These are phyloP conservation scores for Brachionus plicatilis DNA, from an alignment of 1,140 invertebrate genomes.

Conservation along the genomic window DNA sequence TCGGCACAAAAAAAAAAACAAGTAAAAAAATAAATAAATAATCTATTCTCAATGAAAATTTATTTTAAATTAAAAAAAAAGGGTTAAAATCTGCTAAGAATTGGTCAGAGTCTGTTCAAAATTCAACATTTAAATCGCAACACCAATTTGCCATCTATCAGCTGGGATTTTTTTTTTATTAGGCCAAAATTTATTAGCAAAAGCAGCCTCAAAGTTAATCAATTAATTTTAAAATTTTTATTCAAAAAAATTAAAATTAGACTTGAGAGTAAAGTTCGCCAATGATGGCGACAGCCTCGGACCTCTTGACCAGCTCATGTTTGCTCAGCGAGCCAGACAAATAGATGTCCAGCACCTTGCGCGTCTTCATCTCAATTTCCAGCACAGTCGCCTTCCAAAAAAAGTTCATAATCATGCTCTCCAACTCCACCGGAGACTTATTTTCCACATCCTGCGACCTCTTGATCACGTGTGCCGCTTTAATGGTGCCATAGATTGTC, in stretches of 20 bases:
- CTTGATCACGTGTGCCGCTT: neutral
- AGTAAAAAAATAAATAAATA: no score
- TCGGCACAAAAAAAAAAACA: no score
- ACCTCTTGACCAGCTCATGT: neutral
- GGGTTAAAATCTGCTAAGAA: no score
- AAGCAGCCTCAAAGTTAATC: neutral
- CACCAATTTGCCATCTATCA: no score
- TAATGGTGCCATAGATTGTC: neutral
- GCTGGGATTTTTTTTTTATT: neutral
- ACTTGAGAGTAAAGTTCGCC: neutral
- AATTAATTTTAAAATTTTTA: neutral
- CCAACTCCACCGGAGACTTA: neutral
- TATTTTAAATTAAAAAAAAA: no score
- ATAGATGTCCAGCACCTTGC: constrained; percentile 19
- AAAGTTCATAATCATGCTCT: neutral
- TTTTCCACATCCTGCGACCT: neutral
- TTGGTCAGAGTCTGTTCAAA: no score
- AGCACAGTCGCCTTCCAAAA: neutral
- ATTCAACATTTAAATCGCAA: no score
- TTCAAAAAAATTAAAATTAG: neutral
- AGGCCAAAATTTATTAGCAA: neutral
- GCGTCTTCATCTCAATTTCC: constrained; percentile 17
- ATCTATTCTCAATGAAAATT: no score
- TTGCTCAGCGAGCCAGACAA: neutral
- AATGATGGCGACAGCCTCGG: neutral